Percentiles rank a stretch among this genome's conserved stretches.
Evolutionary conservation across 1,140 invertebrate species (phyloP).

Genomic region (Macrobrachium rosenbergii): DNA sequence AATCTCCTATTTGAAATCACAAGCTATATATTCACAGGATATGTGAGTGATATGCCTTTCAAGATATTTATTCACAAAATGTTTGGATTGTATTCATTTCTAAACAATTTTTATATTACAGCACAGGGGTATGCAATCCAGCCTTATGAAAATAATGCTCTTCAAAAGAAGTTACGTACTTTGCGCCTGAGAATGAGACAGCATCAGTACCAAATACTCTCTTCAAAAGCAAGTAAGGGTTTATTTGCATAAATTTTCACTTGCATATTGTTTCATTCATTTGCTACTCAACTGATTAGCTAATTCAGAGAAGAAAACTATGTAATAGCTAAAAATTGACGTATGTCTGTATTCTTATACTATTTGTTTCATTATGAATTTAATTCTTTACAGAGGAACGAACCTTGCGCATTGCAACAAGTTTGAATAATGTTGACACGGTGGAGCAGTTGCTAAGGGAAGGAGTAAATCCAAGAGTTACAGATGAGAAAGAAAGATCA

Average conservation of each 20-base stretch:
- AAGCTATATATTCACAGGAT: too few relatives aligned
- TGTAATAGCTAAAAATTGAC: background rate
- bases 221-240: conserved; percentile 45
- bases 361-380: background rate
- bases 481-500: conserved; percentile 52
- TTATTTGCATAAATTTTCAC: background rate
- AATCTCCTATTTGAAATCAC: too few relatives aligned
- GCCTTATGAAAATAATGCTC: conserved; percentile 53
- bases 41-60: too few relatives aligned
- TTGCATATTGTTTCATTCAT: background rate
- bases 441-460: conserved; percentile 48
- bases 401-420: conserved; percentile 38
- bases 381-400: conserved; percentile 39
- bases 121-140: conserved; percentile 48
- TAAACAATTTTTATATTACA: background rate
- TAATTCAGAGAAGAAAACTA: too few relatives aligned
- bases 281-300: too few relatives aligned
- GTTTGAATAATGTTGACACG: conserved; percentile 43
- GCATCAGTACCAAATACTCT: conserved; percentile 42
- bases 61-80: too few relatives aligned
- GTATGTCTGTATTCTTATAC: background rate
- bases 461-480: conserved; percentile 40
- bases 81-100: background rate
- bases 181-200: conserved; percentile 49
- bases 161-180: conserved; percentile 42